These are phyloP conservation scores for Megalonaias nervosa DNA, from an alignment of 1,140 invertebrate genomes.

Conservation along the genomic window DNA sequence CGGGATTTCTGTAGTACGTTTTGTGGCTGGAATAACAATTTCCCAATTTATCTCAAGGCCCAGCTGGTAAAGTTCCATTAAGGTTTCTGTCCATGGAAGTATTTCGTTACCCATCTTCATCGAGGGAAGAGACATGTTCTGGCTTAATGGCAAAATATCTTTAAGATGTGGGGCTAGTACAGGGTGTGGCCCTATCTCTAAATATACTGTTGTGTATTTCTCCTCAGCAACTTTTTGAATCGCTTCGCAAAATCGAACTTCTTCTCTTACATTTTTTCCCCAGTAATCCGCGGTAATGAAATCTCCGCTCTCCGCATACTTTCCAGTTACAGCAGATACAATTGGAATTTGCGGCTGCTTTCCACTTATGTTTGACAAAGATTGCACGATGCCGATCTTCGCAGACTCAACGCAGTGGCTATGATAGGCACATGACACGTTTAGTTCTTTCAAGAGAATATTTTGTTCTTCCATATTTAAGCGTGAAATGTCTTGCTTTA, in stretches of 20 bases:
- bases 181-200: conserved; percentile 43
- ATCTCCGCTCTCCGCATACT: conserved; percentile 4
- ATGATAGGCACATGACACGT: conserved; percentile 39
- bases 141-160: conserved; percentile 18
- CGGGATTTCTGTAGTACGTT: conserved; percentile 2
- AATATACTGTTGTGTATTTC: conserved; percentile 18
- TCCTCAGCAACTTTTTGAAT: conserved; percentile 1
- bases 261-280: conserved; percentile 27
- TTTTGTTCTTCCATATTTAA: background rate
- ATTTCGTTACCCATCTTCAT: conserved; percentile 22
- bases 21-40: conserved; percentile 5
- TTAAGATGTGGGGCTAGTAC: conserved; percentile 30
- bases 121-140: conserved; percentile 16
- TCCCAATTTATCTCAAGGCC: conserved; percentile 38
- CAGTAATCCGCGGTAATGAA: conserved; percentile 28
- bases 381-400: conserved; percentile 2
- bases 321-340: conserved; percentile 33
- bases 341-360: conserved; percentile 1
- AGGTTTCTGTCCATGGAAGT: conserved; percentile 12
- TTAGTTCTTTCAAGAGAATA: conserved; percentile 15
- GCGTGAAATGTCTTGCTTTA: conserved; percentile 4
- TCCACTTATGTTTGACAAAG: conserved; percentile 5
- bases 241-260: conserved; percentile 35
- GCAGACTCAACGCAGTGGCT: conserved; percentile 36
- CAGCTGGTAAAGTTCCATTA: conserved; percentile 31